Evolutionary conservation across 2,888 invertebrate genomes (phyloP).

Genomic region (Tiliacea aurago): DNA sequence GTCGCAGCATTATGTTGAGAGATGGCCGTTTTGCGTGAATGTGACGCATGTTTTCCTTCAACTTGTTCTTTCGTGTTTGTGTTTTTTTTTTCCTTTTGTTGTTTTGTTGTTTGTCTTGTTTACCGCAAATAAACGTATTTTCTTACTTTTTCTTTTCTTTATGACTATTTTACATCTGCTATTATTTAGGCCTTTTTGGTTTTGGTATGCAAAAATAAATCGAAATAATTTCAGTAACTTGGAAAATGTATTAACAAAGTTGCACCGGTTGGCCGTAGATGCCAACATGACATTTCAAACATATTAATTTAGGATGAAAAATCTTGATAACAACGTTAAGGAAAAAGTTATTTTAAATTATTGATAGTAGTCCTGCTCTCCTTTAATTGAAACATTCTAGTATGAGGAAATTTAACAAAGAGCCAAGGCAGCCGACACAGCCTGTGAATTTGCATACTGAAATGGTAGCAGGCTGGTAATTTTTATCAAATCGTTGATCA

Average conservation of each 20-base stretch:
- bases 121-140: too few species aligned
- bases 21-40: too few species aligned
- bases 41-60: too few species aligned
- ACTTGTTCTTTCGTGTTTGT: too few species aligned
- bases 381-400: slow-evolving; percentile 31
- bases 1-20: too few species aligned
- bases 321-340: not conserved
- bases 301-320: not conserved
- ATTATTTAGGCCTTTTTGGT: not conserved
- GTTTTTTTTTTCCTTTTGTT: too few species aligned
- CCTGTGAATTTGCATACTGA: slow-evolving; percentile 51
- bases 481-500: slow-evolving; percentile 45
- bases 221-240: not conserved
- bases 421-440: slow-evolving; percentile 3
- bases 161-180: not conserved
- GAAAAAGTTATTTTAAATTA: slow-evolving; percentile 10
- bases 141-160: too few species aligned
- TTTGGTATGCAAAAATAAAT: not conserved
- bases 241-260: not conserved
- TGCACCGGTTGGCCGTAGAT: not conserved
- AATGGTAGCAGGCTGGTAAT: slow-evolving; percentile 36
- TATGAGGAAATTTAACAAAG: slow-evolving; percentile 40
- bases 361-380: slow-evolving; percentile 6
- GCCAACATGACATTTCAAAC: slow-evolving; percentile 7
- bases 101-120: too few species aligned